phyloP scores from a whole-genome alignment of 2,113 vertebrate genomes.

The Mobula hypostoma region DNA sequence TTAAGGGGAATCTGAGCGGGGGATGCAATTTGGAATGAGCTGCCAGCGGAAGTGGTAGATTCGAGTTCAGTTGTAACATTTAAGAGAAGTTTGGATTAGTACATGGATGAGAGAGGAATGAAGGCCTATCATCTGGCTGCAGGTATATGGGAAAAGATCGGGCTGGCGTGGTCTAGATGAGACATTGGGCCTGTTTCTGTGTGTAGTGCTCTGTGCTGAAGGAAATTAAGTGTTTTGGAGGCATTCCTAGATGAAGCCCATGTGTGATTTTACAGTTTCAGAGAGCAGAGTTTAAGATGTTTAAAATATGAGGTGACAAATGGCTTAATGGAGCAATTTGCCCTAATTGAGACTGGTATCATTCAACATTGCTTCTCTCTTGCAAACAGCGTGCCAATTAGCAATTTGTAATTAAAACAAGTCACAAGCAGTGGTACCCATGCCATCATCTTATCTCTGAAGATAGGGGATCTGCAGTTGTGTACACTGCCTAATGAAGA shows the following conservation, averaged over 20 bases:
- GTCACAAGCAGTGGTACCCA: neutral
- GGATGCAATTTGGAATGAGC: too few relatives aligned
- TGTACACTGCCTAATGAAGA: neutral
- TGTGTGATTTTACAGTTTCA: neutral
- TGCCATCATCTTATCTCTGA: neutral
- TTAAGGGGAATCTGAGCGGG: too few relatives aligned
- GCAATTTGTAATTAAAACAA: conserved; percentile 19
- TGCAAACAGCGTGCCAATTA: neutral
- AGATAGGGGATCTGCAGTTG: neutral
- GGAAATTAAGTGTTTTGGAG: neutral
- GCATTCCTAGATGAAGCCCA: neutral
- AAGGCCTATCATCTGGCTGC: too few relatives aligned
- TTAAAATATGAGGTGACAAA: neutral
- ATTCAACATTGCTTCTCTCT: neutral
- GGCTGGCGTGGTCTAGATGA: too few relatives aligned
- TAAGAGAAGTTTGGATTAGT: too few relatives aligned
- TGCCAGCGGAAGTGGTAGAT: too few relatives aligned
- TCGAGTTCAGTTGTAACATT: too few relatives aligned
- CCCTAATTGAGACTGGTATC: neutral
- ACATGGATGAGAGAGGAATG: too few relatives aligned
- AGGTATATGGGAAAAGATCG: too few relatives aligned
- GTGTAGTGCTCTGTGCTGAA: too few relatives aligned
- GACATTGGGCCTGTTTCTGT: too few relatives aligned
- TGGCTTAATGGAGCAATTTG: neutral
- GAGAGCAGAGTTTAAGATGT: neutral